phyloP scores from a whole-genome alignment of 2,888 invertebrate genomes.

The Cantharis lateralis region DNA sequence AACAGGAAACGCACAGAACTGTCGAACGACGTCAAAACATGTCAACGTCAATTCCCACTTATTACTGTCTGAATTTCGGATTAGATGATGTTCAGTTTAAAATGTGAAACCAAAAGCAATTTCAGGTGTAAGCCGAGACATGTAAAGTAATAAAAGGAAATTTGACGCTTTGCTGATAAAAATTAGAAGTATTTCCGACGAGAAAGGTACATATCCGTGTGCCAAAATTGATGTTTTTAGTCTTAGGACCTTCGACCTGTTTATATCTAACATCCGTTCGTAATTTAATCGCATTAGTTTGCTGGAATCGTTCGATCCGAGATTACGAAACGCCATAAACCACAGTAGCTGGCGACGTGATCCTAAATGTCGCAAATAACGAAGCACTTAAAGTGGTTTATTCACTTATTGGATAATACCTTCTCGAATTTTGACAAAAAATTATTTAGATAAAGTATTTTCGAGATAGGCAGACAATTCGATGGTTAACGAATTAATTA shows the following conservation, averaged over 20 bases:
- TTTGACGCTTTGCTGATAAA: conserved; percentile 44
- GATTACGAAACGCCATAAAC: conserved; percentile 42
- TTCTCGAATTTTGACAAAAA: conserved; percentile 5
- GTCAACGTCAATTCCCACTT: conserved; percentile 32
- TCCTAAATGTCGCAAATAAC: conserved; percentile 29
- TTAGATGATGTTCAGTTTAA: neutral
- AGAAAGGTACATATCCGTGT: conserved; percentile 11
- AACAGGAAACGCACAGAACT: conserved; percentile 38
- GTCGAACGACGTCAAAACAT: conserved; percentile 42
- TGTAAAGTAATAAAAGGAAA: conserved; percentile 30
- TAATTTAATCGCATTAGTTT: conserved; percentile 42
- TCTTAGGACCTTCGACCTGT: conserved; percentile 27
- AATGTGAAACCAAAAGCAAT: conserved; percentile 4
- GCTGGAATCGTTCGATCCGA: conserved; percentile 39
- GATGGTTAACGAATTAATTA: neutral
- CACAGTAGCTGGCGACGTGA: conserved; percentile 35
- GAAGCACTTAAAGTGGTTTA: conserved; percentile 25
- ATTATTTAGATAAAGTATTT: conserved; percentile 11
- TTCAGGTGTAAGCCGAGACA: conserved; percentile 36
- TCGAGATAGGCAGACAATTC: neutral
- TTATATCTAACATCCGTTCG: conserved; percentile 38
- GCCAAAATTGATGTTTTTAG: conserved; percentile 26
- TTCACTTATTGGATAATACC: conserved; percentile 20
- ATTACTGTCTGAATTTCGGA: conserved; percentile 9
- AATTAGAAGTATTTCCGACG: conserved; percentile 45